These are phyloP conservation scores for Larimichthys crocea DNA, from an alignment of 2,113 vertebrate genomes.

Conservation along the genomic window DNA sequence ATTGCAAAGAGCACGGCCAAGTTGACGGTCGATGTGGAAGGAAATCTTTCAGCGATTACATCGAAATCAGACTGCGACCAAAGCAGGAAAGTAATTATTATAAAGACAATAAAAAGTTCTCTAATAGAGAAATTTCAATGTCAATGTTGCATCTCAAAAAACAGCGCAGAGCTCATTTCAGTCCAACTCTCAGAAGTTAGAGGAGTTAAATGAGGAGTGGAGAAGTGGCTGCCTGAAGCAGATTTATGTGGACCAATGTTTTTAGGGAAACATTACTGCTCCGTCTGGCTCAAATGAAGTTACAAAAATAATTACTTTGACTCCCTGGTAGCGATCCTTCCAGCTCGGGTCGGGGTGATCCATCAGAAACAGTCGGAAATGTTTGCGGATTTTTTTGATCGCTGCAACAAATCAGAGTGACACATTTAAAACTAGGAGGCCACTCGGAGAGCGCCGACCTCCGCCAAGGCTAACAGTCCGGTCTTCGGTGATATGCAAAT, in stretches of 20 bases:
- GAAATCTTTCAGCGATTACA: constrained; percentile 41
- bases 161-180: constrained; percentile 10
- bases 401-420: constrained; percentile 19
- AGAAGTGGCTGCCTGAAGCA: constrained; percentile 17
- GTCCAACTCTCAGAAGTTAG: constrained; percentile 23
- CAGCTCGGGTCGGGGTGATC: not conserved
- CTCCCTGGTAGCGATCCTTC: constrained; percentile 1
- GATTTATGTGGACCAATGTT: constrained; percentile 42
- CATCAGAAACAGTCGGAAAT: constrained; percentile 1
- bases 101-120: constrained; percentile 57
- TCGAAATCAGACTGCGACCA: constrained; percentile 43
- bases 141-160: constrained; percentile 27
- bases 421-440: not conserved
- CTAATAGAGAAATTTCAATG: constrained; percentile 31
- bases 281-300: constrained; percentile 36
- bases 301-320: constrained; percentile 36
- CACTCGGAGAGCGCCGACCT: too few species aligned
- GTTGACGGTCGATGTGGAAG: constrained; percentile 43
- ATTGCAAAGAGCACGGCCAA: constrained; percentile 44
- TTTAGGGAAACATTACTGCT: constrained; percentile 39
- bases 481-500: too few species aligned
- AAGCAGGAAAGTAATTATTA: constrained; percentile 60
- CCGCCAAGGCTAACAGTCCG: too few species aligned
- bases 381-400: constrained; percentile 5
- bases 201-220: constrained; percentile 44